Base-by-base conservation (phyloP, 2,888 invertebrate genomes). In the Epinotia brunnichana region DNA sequence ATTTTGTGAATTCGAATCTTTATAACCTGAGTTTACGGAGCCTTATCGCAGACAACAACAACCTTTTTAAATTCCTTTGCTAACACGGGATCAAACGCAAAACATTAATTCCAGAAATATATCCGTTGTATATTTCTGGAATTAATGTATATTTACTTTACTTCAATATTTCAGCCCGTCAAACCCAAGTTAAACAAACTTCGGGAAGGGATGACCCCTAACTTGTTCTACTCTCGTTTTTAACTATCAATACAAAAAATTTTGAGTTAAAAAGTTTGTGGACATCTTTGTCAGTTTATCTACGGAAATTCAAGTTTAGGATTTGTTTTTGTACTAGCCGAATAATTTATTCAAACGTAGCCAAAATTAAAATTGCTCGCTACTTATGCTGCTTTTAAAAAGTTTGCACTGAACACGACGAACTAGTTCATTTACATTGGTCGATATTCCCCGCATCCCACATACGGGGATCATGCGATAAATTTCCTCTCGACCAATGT, bases 61-160 rank as follows among this genome's bases (percentile, higher is more conserved):
- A 39, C 39, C 10, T 5, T 39, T 39, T 39, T 11, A 1, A 39
- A 39, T 39, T 39, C 39, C 11, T 39, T 39, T 7, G 15, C 15
- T 44, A 44, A 44, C 7, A 44, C 5, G 44, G 44, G 64, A 64
- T 64, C 64, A 53, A 64, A 54, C 54, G 64, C 7, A 11, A 64
- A 64, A 62, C 19, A 39, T 54, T 64, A 54, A 63, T 63, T 53
- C 13, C 11, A 13, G 35, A 35, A 63, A 51, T 9, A 39, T n/a
- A n/a, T n/a, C n/a, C n/a, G n/a, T n/a, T n/a, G n/a, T n/a, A n/a
- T n/a, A n/a, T n/a, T n/a, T n/a, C n/a, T n/a, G n/a, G n/a, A n/a
- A n/a, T n/a, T n/a, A n/a, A n/a, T n/a, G n/a, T n/a, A n/a, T 54
- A 39, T 64, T 64, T 64, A 54, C 39, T 44, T 9, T 54, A n/a